Evolutionary conservation across 2,113 vertebrate species (phyloP).

Genomic region (Pseudorasbora parva): DNA sequence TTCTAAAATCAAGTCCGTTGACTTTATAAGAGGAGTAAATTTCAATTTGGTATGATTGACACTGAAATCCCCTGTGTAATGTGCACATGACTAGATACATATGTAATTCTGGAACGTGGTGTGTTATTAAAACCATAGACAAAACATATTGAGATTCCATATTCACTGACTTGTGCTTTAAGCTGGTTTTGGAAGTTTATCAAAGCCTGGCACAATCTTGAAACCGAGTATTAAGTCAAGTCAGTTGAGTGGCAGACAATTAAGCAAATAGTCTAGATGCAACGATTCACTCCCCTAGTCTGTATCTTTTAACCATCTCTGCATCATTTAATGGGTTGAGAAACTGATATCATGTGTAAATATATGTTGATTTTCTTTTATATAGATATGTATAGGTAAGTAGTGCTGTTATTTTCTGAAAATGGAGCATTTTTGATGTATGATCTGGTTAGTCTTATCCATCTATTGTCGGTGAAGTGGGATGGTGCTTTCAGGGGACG

Average conservation of each 20-base stretch:
- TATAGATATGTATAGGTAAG: constrained; percentile 77
- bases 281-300: constrained; percentile 48
- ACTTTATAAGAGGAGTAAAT: constrained; percentile 43
- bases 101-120: constrained; percentile 43
- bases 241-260: constrained; percentile 54
- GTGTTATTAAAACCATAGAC: constrained; percentile 51
- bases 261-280: constrained; percentile 57
- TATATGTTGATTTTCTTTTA: constrained; percentile 72
- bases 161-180: constrained; percentile 41
- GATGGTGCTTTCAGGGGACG: constrained; percentile 18
- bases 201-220: not conserved
- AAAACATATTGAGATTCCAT: constrained; percentile 49
- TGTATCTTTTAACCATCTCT: constrained; percentile 56
- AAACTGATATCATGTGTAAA: constrained; percentile 74
- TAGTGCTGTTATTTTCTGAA: constrained; percentile 75
- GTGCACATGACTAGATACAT: constrained; percentile 40
- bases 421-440: constrained; percentile 55
- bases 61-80: constrained; percentile 44
- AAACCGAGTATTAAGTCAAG: constrained; percentile 47
- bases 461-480: constrained; percentile 28
- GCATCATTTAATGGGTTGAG: constrained; percentile 60
- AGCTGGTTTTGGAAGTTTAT: not conserved
- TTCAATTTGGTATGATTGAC: constrained; percentile 45
- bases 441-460: constrained; percentile 47
- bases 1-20: constrained; percentile 10